Evolutionary conservation across 2,888 invertebrate genomes (phyloP).

Genomic region (Hyles lineata): DNA sequence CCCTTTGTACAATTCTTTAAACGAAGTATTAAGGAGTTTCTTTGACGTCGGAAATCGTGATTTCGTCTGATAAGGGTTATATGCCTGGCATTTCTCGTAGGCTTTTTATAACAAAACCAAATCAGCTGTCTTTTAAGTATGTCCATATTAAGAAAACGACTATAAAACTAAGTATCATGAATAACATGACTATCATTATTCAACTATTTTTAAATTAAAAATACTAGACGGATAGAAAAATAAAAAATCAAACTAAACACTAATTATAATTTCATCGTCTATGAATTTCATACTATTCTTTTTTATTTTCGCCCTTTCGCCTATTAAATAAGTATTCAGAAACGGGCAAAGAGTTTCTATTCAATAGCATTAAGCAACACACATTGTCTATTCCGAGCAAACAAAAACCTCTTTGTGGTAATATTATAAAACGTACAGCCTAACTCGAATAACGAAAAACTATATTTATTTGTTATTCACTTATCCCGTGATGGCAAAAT

Average conservation of each 20-base stretch:
- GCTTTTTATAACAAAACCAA: not conserved
- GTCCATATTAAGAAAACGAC: too few species aligned
- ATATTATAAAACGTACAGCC: not conserved
- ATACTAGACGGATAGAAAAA: too few species aligned
- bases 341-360: too few species aligned
- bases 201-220: too few species aligned
- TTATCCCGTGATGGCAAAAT: constrained; percentile 2
- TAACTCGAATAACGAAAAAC: not conserved
- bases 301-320: too few species aligned
- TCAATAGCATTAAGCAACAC: not conserved
- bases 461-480: not conserved
- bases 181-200: too few species aligned
- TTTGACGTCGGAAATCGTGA: not conserved
- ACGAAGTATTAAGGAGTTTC: not conserved
- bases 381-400: not conserved
- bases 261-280: too few species aligned
- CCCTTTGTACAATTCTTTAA: not conserved
- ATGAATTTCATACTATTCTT: too few species aligned
- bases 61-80: constrained; percentile 4
- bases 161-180: too few species aligned
- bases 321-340: too few species aligned
- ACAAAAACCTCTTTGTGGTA: not conserved
- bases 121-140: not conserved
- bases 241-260: too few species aligned
- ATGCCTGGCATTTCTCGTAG: not conserved